A percentile compares a stretch with the other conserved stretches of the same genome.
Conservation (phyloP, 2,113 vertebrate genomes). For the Alaudala cheleensis region DNA sequence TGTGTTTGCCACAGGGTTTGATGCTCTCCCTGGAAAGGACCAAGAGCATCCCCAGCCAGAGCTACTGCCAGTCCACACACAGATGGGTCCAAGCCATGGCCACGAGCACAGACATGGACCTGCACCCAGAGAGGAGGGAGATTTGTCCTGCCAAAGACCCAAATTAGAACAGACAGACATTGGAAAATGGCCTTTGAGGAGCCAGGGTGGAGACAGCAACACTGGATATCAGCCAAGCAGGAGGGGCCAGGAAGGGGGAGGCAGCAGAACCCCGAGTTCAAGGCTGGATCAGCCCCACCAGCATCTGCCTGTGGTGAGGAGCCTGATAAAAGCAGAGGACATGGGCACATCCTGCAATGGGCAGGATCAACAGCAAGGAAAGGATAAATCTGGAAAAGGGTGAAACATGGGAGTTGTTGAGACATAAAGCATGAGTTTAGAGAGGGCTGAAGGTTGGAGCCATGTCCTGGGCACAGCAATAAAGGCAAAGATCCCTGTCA, state of each 20-base stretch:
- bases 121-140: background rate
- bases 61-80: background rate
- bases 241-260: background rate
- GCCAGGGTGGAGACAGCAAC: background rate
- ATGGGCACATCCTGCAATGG: rapidly evolving
- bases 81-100: background rate
- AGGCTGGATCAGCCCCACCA: background rate
- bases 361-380: background rate
- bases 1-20: background rate
- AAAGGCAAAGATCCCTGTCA: background rate
- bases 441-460: background rate
- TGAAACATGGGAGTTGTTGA: background rate
- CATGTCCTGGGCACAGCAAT: background rate
- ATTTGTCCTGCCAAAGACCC: background rate
- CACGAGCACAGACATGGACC: background rate
- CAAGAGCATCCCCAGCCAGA: background rate
- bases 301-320: background rate
- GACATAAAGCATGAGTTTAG: background rate
- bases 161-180: background rate
- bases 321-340: background rate
- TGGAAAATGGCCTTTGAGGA: background rate
- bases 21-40: background rate
- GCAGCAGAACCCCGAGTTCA: background rate
- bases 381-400: background rate
- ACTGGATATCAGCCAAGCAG: background rate